Conservation (phyloP, 2,113 vertebrate genomes). For the Hepsetus odoe region DNA sequence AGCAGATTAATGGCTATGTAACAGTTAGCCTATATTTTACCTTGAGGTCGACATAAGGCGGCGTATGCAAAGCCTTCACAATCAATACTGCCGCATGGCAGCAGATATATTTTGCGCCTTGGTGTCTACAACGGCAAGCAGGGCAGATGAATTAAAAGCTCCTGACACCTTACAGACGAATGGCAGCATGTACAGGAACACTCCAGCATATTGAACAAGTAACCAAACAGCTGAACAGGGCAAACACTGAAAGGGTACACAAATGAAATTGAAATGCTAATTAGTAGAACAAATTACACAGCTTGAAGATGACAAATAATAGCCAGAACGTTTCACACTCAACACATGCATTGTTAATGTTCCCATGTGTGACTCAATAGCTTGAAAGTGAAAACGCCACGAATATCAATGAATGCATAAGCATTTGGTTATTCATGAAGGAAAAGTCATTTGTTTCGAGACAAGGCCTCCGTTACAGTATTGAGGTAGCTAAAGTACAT, state of each 20-base stretch:
- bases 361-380: background rate
- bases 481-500: no score
- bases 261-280: slow-evolving; percentile 11
- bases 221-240: background rate
- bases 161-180: background rate
- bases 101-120: background rate
- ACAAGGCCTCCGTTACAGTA: background rate
- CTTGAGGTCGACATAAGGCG: background rate
- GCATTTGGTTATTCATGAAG: background rate
- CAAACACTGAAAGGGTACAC: background rate
- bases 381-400: background rate
- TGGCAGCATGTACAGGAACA: background rate
- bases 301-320: background rate
- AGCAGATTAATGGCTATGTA: no score
- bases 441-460: background rate
- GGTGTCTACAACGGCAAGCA: background rate
- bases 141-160: background rate
- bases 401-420: slow-evolving; percentile 4
- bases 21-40: background rate
- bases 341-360: slow-evolving; percentile 12
- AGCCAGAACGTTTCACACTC: background rate
- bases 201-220: background rate
- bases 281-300: background rate
- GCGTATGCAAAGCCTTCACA: background rate
- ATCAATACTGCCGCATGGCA: background rate